Evolutionary conservation across 1,140 invertebrate genomes (phyloP), one percentile per base, ranked within the genome.

Genomic region (Cydia pomonella): DNA sequence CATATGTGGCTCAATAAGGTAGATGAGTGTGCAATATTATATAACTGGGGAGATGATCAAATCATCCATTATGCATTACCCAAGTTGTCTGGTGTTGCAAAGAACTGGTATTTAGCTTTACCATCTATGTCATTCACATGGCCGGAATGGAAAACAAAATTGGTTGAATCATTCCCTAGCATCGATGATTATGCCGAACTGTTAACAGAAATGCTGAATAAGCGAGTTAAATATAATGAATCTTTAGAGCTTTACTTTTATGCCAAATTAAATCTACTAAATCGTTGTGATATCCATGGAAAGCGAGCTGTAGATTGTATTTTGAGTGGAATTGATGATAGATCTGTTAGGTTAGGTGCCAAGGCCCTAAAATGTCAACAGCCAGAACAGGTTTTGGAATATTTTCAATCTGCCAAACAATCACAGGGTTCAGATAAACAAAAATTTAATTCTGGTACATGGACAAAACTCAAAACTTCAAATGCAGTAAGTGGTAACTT

Each of bases 81-180:
- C 2, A 79, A 75, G n/a, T 62, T 75, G n/a, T 9, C 74, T 76
- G 77, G 76, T 23, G 72, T 78, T 59, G 80, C 78, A 2, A 77
- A 73, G 53, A 77, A 73, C 78, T 80, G 77, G 78, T 80, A 80
- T 63, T 72, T 78, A 33, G 71, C 74, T 12, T 50, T 82, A 25
- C 78, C 78, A 3, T 53, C 80, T 41, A 69, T 80, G 69, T 75
- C 62, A 12, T 79, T 74, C 73, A 74, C 75, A 9, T 81, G 80
- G 78, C 16, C 27, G 9, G 78, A 78, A 62, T 81, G 80, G 77
- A 79, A 81, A 66, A 12, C 47, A 7, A 73, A 76, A 59, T 71
- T 81, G 27, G 47, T 23, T 62, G 71, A 78, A 66, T 76, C 69
- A 6, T 78, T 80, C 7, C 33, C 33, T 4, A 33, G 33, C 33